Conservation (phyloP, 2,888 invertebrate species). For the Panzeria rudis region DNA sequence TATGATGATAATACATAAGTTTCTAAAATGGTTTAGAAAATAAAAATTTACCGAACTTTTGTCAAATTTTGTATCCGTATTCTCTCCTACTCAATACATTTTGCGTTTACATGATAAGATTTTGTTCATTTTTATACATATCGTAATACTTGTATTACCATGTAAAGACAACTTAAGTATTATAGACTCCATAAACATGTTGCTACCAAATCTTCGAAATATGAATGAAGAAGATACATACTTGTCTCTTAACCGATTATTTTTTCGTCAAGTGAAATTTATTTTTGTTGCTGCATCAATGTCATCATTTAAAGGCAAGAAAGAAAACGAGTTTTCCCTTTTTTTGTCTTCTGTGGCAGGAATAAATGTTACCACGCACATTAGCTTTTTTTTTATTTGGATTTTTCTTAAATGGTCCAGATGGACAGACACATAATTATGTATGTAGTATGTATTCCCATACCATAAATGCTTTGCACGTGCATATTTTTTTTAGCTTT, state of each 20-base stretch:
- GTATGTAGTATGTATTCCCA: conserved; percentile 38
- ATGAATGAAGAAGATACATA: conserved; percentile 24
- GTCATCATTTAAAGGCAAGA: conserved; percentile 36
- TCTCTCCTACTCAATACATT: no score
- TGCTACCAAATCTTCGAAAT: conserved; percentile 6
- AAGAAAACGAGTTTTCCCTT: conserved; percentile 59
- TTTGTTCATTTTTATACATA: no score
- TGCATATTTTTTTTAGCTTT: conserved; percentile 29
- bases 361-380: conserved; percentile 34
- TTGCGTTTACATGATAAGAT: no score
- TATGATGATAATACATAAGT: no score
- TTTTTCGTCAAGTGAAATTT: conserved; percentile 63
- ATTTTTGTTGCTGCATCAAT: conserved; percentile 37
- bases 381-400: conserved; percentile 9
- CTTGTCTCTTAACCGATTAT: conserved; percentile 40
- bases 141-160: no score
- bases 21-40: no score
- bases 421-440: conserved; percentile 39
- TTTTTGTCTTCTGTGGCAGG: not conserved
- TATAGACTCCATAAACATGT: conserved; percentile 8
- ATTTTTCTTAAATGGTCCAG: not conserved
- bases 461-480: conserved; percentile 57
- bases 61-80: no score
- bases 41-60: no score
- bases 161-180: no score